phyloP scores from a whole-genome alignment of 2,888 invertebrate genomes.

The Malthinus flaveolus region DNA sequence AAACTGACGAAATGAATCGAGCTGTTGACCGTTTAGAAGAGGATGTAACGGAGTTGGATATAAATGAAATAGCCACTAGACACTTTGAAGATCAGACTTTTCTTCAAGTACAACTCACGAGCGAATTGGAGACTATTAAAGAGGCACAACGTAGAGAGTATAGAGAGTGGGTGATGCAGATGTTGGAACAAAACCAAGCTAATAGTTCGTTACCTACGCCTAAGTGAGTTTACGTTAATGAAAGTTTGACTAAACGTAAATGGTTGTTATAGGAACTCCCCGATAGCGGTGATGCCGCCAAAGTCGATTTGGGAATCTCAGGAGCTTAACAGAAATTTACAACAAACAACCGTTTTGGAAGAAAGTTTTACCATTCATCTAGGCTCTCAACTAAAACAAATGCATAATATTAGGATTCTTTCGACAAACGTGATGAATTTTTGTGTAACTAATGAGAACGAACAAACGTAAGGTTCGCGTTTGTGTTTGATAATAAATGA shows the following conservation, averaged over 20 bases:
- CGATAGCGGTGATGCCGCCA: constrained; percentile 51
- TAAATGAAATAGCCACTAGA: constrained; percentile 79
- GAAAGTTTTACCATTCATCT: constrained; percentile 98
- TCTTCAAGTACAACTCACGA: constrained; percentile 83
- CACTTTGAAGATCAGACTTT: constrained; percentile 85
- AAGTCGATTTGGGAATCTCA: constrained; percentile 17
- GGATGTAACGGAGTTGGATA: constrained; percentile 79
- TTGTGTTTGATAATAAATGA: too few species aligned
- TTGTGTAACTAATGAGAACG: constrained; percentile 59
- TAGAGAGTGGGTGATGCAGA: constrained; percentile 85
- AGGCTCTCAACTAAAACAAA: constrained; percentile 97
- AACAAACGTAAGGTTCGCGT: constrained; percentile 25
- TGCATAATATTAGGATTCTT: constrained; percentile 93
- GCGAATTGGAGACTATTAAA: constrained; percentile 81
- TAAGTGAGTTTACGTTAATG: constrained; percentile 49
- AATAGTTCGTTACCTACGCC: constrained; percentile 60
- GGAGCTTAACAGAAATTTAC: constrained; percentile 21
- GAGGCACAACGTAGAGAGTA: constrained; percentile 86
- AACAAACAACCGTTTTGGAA: constrained; percentile 61
- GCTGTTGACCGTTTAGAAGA: constrained; percentile 79
- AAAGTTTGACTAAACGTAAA: constrained; percentile 1
- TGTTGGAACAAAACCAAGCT: constrained; percentile 72
- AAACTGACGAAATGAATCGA: constrained; percentile 87
- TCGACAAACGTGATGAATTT: constrained; percentile 84
- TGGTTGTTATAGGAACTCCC: constrained; percentile 52